Conservation (phyloP, 2,113 vertebrate species). For the Pampusana beccarii region DNA sequence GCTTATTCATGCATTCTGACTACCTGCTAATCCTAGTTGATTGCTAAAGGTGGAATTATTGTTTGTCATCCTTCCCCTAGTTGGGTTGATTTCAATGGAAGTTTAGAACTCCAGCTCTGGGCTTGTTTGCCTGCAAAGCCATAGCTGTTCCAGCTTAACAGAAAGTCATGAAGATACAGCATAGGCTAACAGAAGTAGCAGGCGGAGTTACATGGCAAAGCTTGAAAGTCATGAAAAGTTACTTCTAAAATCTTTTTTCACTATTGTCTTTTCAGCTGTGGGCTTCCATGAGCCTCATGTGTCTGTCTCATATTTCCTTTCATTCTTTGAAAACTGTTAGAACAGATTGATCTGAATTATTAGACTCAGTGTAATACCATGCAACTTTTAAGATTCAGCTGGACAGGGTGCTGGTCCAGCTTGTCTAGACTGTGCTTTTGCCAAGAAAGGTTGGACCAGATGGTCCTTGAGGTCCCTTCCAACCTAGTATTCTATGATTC, state of each 20-base stretch:
- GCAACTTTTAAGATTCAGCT: background rate
- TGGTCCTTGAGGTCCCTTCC: too few relatives aligned
- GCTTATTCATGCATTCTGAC: background rate
- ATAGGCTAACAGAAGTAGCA: background rate
- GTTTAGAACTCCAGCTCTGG: background rate
- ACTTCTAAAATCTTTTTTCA: background rate
- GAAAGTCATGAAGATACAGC: background rate
- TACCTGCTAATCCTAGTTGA: background rate
- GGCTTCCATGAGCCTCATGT: background rate
- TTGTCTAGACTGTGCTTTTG: too few relatives aligned
- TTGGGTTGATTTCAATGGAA: background rate
- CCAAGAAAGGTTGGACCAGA: too few relatives aligned
- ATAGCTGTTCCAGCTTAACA: background rate
- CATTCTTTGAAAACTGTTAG: background rate
- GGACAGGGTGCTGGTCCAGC: too few relatives aligned
- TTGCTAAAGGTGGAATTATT: background rate
- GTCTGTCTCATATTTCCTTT: background rate
- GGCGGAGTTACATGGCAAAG: background rate
- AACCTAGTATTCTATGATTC: too few relatives aligned
- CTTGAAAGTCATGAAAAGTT: background rate
- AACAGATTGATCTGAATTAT: background rate
- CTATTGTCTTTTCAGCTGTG: background rate
- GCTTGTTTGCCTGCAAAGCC: background rate
- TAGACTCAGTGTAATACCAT: background rate
- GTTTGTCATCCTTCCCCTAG: background rate